Evolutionary conservation across 2,888 invertebrate genomes (phyloP).

Genomic region (Brachyopa scutellaris): DNA sequence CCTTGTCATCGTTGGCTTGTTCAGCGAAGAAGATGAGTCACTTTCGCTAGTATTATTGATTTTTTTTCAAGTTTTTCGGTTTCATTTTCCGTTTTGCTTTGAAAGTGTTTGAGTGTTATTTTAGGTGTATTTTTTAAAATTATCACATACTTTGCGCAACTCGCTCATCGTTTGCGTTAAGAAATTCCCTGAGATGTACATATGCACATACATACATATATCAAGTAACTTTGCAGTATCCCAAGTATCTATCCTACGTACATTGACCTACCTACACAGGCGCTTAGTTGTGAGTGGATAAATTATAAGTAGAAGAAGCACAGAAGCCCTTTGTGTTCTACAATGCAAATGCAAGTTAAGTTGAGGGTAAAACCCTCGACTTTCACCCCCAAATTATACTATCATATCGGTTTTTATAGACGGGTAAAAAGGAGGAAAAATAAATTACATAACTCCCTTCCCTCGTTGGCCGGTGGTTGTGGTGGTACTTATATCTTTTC

Average conservation of each 20-base stretch:
- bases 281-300: conserved; percentile 59
- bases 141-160: conserved; percentile 15
- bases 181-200: conserved; percentile 32
- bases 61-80: conserved; percentile 61
- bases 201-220: not conserved
- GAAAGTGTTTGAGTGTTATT: not conserved
- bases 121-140: not conserved
- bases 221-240: conserved; percentile 45
- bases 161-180: too few species aligned
- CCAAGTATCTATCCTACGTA: conserved; percentile 81
- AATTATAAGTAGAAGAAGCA: conserved; percentile 23
- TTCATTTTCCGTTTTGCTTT: conserved; percentile 10
- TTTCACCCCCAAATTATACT: conserved; percentile 57
- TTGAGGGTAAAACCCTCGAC: conserved; percentile 62
- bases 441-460: conserved; percentile 21
- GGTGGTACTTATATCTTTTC: not conserved
- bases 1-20: conserved; percentile 19
- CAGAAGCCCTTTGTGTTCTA: conserved; percentile 42
- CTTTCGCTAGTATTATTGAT: conserved; percentile 74
- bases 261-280: conserved; percentile 82
- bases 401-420: conserved; percentile 39
- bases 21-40: conserved; percentile 73
- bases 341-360: conserved; percentile 66
- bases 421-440: conserved; percentile 4
- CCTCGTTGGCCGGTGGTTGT: not conserved